Evolutionary conservation across 92 coral and sea anemone species (phyloP).

Genomic region (Virgularia gustaviana): DNA sequence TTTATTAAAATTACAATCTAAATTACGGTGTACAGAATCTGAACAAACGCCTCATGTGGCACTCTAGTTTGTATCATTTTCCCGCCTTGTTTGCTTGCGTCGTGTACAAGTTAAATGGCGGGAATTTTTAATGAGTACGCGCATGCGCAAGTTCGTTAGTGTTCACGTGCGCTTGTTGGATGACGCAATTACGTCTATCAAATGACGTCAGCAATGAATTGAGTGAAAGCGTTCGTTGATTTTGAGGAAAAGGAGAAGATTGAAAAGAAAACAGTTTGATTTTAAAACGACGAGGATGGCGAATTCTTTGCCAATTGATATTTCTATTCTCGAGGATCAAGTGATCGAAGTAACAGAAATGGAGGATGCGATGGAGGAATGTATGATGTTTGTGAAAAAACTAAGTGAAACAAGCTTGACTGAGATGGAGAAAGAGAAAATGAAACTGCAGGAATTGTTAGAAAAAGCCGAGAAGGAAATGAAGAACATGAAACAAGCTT

Average conservation of each 20-base stretch:
- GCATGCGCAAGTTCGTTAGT: conserved; percentile 19
- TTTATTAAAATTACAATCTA: too few relatives aligned
- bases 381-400: conserved; percentile 97
- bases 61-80: too few relatives aligned
- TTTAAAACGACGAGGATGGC: conserved; percentile 14
- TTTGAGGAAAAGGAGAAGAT: conserved; percentile 1
- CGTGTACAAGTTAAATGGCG: too few relatives aligned
- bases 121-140: not conserved
- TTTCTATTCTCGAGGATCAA: conserved; percentile 84
- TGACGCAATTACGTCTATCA: conserved; percentile 13
- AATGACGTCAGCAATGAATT: conserved; percentile 27
- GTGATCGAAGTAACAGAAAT: conserved; percentile 86
- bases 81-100: too few relatives aligned
- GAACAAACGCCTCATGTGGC: too few relatives aligned
- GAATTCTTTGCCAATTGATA: conserved; percentile 43
- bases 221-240: conserved; percentile 1
- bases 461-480: conserved; percentile 89
- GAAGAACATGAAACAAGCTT: conserved; percentile 61
- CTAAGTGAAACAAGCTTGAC: conserved; percentile 87
- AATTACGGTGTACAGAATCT: too few relatives aligned
- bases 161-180: conserved; percentile 7
- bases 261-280: not conserved
- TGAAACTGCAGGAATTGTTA: conserved; percentile 65
- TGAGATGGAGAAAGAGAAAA: conserved; percentile 75
- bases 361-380: conserved; percentile 85